phyloP scores from a whole-genome alignment of 2,797 vertebrate genomes.

The Alectoris magna region DNA sequence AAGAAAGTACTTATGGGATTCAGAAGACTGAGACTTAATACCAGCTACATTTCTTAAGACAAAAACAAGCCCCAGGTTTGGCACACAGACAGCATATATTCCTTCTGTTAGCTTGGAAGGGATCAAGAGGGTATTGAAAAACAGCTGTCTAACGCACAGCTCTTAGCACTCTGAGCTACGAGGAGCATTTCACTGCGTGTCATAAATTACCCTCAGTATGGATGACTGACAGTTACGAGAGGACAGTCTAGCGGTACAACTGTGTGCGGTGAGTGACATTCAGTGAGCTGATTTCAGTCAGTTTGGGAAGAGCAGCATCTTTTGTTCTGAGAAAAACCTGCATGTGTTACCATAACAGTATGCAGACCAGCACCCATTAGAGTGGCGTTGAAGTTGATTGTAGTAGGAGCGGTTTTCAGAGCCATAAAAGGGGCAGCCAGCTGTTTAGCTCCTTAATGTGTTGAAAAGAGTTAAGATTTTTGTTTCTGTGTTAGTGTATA shows the following conservation, averaged over 20 bases:
- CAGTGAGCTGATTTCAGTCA: background rate
- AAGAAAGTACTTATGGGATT: background rate
- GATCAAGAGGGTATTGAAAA: background rate
- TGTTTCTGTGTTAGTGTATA: background rate
- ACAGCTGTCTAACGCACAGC: background rate
- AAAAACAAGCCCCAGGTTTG: background rate
- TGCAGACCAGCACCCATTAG: slow-evolving; percentile 2
- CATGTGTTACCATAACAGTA: background rate
- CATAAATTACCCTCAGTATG: background rate
- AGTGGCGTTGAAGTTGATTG: background rate
- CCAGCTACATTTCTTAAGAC: slow-evolving; percentile 15
- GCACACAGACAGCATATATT: background rate
- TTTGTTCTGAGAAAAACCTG: slow-evolving; percentile 29
- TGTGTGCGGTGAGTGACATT: background rate
- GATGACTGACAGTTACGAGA: background rate
- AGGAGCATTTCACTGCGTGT: background rate
- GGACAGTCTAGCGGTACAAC: background rate
- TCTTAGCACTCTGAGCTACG: background rate
- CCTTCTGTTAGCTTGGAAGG: background rate
- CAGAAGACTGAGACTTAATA: background rate
- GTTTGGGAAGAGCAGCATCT: slow-evolving; percentile 18
- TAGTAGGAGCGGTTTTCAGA: slow-evolving; percentile 13
- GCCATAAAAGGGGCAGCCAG: background rate
- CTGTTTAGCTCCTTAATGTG: background rate
- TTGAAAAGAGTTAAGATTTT: background rate